Conservation (phyloP, 2,888 invertebrate species). For the Sipha maydis region DNA sequence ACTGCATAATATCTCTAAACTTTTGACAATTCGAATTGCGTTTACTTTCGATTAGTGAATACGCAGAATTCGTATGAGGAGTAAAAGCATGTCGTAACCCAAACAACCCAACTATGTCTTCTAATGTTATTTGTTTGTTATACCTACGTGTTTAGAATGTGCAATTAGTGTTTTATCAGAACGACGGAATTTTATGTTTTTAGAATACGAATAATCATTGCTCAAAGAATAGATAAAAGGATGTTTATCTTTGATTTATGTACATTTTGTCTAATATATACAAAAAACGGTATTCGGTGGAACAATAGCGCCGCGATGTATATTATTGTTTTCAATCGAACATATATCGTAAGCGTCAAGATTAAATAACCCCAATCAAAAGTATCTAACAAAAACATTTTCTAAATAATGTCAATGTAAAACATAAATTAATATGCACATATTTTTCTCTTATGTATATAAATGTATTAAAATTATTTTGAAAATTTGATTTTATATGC, state of each 20-base stretch:
- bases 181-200: neutral
- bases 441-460: neutral
- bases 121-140: neutral
- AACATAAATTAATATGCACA: too few species aligned
- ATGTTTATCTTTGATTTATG: slow-evolving; percentile 2
- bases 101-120: neutral
- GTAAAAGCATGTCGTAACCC: too few species aligned
- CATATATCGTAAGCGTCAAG: neutral
- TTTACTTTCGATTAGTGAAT: too few species aligned
- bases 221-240: slow-evolving; percentile 29
- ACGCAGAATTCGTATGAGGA: too few species aligned
- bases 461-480: too few species aligned
- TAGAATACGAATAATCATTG: slow-evolving; percentile 20
- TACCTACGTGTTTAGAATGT: slow-evolving; percentile 1
- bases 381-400: too few species aligned
- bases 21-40: too few species aligned
- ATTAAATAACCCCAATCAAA: neutral
- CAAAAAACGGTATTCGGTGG: neutral
- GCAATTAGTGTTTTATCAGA: slow-evolving; percentile 8
- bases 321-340: neutral
- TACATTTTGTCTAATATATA: neutral
- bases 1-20: too few species aligned
- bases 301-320: neutral
- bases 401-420: too few species aligned
- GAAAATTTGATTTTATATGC: too few species aligned